phyloP scores from a whole-genome alignment of 2,797 vertebrate genomes.

The Caiman crocodilus region DNA sequence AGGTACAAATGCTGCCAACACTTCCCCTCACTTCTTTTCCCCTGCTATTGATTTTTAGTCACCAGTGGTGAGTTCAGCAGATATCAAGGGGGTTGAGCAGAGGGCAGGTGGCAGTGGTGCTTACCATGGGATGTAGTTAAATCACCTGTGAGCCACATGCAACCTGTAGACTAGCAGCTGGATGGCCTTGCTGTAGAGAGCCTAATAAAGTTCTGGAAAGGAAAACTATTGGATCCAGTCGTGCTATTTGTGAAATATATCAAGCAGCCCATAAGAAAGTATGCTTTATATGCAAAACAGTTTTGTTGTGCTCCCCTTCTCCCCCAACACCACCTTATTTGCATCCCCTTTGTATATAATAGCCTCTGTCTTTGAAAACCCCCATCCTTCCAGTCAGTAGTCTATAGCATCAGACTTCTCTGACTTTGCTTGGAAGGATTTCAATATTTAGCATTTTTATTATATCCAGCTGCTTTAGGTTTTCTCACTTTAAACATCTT shows the following conservation, averaged over 20 bases:
- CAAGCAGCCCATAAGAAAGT: background rate
- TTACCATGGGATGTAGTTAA: too few relatives aligned
- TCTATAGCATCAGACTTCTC: background rate
- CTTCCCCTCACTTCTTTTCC: too few relatives aligned
- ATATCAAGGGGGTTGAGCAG: too few relatives aligned
- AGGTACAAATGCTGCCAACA: too few relatives aligned
- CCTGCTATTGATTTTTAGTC: too few relatives aligned
- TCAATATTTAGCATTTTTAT: background rate
- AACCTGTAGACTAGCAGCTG: too few relatives aligned
- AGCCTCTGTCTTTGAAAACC: background rate
- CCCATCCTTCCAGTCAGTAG: background rate
- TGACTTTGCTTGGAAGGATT: background rate
- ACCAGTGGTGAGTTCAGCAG: too few relatives aligned
- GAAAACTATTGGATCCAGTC: background rate
- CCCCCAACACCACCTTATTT: background rate
- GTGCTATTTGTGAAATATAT: background rate
- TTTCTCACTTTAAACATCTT: background rate
- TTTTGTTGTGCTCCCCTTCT: too few relatives aligned
- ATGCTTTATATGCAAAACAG: too few relatives aligned
- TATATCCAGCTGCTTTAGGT: background rate
- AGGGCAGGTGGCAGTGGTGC: too few relatives aligned
- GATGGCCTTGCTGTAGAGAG: too few relatives aligned
- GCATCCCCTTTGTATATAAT: background rate
- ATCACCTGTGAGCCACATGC: too few relatives aligned
- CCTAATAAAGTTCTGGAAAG: background rate